Conservation (phyloP, 1,140 invertebrate genomes). For the Spodoptera frugiperda region DNA sequence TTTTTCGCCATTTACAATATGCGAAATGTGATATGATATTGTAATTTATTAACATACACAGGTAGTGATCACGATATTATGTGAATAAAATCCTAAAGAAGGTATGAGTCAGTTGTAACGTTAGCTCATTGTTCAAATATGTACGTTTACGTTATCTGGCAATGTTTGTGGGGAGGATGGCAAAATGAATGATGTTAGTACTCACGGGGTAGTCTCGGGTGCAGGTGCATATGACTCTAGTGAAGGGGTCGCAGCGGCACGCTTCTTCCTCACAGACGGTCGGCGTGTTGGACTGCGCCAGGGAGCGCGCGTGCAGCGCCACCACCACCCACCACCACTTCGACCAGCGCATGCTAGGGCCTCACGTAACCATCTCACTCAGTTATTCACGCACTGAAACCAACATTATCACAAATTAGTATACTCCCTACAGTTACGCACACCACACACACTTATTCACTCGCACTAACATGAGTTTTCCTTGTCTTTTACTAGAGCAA, state of each 20-base stretch:
- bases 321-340: slow-evolving; percentile 69
- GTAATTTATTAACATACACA: slow-evolving; percentile 11
- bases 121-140: slow-evolving; percentile 9
- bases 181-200: slow-evolving; percentile 13
- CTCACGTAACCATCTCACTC: slow-evolving; percentile 79
- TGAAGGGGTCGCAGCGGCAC: slow-evolving; percentile 87
- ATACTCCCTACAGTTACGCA: neutral
- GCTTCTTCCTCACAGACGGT: slow-evolving; percentile 86
- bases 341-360: slow-evolving; percentile 68
- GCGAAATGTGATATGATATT: too few relatives aligned
- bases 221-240: slow-evolving; percentile 87
- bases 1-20: neutral
- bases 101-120: slow-evolving; percentile 8
- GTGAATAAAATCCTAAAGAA: slow-evolving; percentile 10
- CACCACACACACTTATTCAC: slow-evolving; percentile 3
- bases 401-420: neutral
- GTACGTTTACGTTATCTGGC: neutral
- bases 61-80: slow-evolving; percentile 16
- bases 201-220: slow-evolving; percentile 85
- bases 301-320: slow-evolving; percentile 62
- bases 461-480: slow-evolving; percentile 6
- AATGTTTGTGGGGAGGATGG: neutral
- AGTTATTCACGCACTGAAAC: slow-evolving; percentile 60
- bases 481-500: slow-evolving; percentile 3
- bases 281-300: slow-evolving; percentile 72